Conservation (phyloP, 2,113 vertebrate genomes). For the Edolisoma coerulescens region DNA sequence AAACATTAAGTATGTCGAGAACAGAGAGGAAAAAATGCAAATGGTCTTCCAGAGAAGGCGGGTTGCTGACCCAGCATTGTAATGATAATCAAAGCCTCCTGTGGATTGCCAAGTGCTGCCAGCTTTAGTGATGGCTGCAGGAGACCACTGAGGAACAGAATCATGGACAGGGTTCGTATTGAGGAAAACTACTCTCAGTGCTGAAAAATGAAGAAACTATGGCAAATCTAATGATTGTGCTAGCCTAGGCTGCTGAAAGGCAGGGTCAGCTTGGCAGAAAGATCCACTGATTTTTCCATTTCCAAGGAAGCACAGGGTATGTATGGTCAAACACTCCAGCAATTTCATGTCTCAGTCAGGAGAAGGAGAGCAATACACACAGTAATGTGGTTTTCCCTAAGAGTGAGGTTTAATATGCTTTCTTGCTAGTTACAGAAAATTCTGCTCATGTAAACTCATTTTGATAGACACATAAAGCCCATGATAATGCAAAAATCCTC, state of each 20-base stretch:
- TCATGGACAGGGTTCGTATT: background rate
- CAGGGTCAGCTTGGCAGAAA: background rate
- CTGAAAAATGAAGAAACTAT: background rate
- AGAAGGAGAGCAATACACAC: background rate
- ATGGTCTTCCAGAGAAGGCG: background rate
- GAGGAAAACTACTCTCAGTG: background rate
- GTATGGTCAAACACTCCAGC: background rate
- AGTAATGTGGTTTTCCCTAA: background rate
- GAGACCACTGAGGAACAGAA: background rate
- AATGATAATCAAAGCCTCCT: background rate
- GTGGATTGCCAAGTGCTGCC: background rate
- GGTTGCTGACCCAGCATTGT: background rate
- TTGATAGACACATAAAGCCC: background rate
- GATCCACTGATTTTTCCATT: background rate
- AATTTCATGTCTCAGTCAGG: background rate
- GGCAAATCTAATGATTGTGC: background rate
- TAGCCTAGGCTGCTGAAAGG: background rate
- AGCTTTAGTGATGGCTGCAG: background rate
- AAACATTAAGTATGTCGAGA: constrained; percentile 25
- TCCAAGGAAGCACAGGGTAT: background rate
- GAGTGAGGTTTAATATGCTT: background rate
- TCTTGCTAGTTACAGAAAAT: background rate
- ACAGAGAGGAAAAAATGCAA: background rate
- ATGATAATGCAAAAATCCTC: background rate
- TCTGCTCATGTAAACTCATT: background rate